Conservation (phyloP, 2,888 invertebrate genomes). For the Drosophila anomalipes region DNA sequence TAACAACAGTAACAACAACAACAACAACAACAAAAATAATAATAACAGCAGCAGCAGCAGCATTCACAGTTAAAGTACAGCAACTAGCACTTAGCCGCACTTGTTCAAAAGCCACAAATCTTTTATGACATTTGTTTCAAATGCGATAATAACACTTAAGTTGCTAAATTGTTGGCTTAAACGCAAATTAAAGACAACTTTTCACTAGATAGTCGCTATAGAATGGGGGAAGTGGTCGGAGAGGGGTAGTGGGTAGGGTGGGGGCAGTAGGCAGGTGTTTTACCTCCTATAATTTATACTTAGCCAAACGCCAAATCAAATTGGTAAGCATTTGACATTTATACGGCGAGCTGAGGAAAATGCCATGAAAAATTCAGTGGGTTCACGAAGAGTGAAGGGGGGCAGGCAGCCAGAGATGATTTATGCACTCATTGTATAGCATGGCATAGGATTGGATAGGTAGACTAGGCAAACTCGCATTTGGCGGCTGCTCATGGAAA, state of each 20-base stretch:
- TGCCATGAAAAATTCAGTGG: constrained; percentile 58
- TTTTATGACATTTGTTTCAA: constrained; percentile 74
- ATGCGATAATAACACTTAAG: constrained; percentile 79
- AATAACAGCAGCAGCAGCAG: constrained; percentile 2
- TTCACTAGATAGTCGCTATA: constrained; percentile 23
- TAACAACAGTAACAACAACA: constrained; percentile 10
- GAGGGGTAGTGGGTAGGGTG: not conserved
- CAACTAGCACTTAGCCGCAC: constrained; percentile 72
- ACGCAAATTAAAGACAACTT: constrained; percentile 72
- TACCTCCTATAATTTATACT: constrained; percentile 71
- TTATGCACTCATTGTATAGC: constrained; percentile 41
- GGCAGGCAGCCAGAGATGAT: constrained; percentile 44
- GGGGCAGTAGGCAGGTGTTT: constrained; percentile 44
- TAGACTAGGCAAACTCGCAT: constrained; percentile 15
- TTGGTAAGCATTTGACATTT: constrained; percentile 79
- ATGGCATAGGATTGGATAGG: constrained; percentile 19
- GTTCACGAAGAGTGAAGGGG: constrained; percentile 1
- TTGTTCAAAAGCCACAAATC: constrained; percentile 69
- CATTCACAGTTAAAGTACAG: constrained; percentile 48
- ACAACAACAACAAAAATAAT: constrained; percentile 8
- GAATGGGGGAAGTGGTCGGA: constrained; percentile 3
- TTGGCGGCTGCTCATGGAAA: constrained; percentile 53
- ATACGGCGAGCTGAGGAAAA: constrained; percentile 58
- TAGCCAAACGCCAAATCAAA: constrained; percentile 78
- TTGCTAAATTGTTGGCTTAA: constrained; percentile 71